Conservation (phyloP, 2,888 invertebrate genomes). For the Malthinus seriepunctatus region DNA sequence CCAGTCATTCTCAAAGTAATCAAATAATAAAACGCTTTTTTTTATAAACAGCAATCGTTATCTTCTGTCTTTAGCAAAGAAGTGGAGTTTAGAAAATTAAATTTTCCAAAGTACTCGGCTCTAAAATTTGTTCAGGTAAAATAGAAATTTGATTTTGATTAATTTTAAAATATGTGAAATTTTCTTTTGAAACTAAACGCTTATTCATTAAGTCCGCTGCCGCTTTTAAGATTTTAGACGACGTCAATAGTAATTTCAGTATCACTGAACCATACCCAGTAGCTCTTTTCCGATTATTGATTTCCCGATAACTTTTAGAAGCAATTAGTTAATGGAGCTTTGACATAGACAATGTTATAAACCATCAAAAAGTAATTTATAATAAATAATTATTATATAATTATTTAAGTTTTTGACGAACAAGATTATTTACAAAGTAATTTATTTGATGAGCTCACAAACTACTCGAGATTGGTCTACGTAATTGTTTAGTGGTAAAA, state of each 20-base stretch:
- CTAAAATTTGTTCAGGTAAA: neutral
- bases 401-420: neutral
- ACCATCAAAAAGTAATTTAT: constrained; percentile 3
- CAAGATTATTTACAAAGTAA: neutral
- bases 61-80: too few relatives aligned
- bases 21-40: too few relatives aligned
- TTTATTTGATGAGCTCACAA: neutral
- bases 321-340: constrained; percentile 20
- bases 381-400: constrained; percentile 1
- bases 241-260: constrained; percentile 16
- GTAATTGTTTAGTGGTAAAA: too few relatives aligned
- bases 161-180: constrained; percentile 11
- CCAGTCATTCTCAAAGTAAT: too few relatives aligned
- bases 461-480: neutral
- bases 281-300: constrained; percentile 10
- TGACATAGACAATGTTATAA: constrained; percentile 10
- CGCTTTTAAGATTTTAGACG: constrained; percentile 17
- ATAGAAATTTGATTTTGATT: constrained; percentile 9
- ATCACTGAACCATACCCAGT: constrained; percentile 12
- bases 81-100: too few relatives aligned
- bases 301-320: constrained; percentile 15
- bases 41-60: too few relatives aligned
- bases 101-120: too few relatives aligned
- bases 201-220: constrained; percentile 6
- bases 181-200: constrained; percentile 7